These are phyloP conservation scores for Leuciscus waleckii DNA, from an alignment of 2,797 vertebrate genomes.

Conservation along the genomic window DNA sequence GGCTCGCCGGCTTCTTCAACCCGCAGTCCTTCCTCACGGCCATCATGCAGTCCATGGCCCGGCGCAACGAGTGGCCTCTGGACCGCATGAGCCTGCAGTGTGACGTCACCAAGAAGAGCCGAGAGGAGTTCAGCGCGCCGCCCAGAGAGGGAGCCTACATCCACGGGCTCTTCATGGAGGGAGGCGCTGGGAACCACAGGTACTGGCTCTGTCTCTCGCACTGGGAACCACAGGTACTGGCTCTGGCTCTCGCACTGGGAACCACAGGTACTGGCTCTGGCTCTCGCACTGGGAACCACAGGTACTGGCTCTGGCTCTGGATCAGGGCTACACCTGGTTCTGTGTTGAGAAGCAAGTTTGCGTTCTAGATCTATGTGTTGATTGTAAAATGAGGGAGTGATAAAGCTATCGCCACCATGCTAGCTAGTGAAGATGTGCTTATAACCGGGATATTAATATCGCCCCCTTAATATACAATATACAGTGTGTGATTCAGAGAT, in stretches of 20 bases:
- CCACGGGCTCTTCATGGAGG: constrained; percentile 93
- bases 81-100: constrained; percentile 93
- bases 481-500: too few species aligned
- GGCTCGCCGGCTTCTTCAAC: constrained; percentile 95
- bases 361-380: too few species aligned
- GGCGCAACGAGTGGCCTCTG: constrained; percentile 90
- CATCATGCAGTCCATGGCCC: constrained; percentile 91
- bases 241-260: too few species aligned
- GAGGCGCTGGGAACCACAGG: constrained; percentile 89
- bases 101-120: constrained; percentile 90
- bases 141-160: constrained; percentile 91
- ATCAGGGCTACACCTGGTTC: too few species aligned
- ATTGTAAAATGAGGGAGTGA: not conserved
- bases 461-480: not conserved
- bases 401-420: not conserved
- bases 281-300: too few species aligned
- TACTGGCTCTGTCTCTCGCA: constrained; percentile 45
- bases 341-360: too few species aligned
- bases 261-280: too few species aligned
- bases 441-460: not conserved
- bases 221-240: too few species aligned
- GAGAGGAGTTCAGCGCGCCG: constrained; percentile 85
- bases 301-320: too few species aligned
- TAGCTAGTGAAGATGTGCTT: not conserved
- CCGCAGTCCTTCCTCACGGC: constrained; percentile 95